A percentile compares a stretch with the other conserved stretches of the same genome.
phyloP scores from a whole-genome alignment of 2,113 vertebrate species.

The Strix aluco region DNA sequence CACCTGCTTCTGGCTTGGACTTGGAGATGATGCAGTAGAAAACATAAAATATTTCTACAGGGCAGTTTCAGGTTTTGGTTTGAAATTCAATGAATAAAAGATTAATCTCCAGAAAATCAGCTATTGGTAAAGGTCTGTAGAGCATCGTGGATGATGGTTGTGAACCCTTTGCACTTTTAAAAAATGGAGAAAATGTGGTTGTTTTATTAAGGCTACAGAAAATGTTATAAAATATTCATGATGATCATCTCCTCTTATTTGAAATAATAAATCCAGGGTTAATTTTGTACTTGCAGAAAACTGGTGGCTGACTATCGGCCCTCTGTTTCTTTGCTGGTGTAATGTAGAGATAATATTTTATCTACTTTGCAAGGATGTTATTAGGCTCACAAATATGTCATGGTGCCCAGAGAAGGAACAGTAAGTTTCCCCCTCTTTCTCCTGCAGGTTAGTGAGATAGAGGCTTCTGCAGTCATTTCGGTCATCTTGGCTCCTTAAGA shows the following conservation, averaged over 20 bases:
- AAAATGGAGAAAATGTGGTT: neutral
- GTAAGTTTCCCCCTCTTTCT: neutral
- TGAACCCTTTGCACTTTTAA: neutral
- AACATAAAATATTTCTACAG: neutral
- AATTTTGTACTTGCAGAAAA: constrained; percentile 48
- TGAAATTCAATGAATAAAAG: neutral
- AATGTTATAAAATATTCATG: constrained; percentile 75
- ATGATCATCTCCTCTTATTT: constrained; percentile 62
- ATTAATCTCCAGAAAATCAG: neutral
- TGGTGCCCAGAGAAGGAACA: constrained; percentile 33
- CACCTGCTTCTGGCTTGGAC: neutral
- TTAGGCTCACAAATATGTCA: constrained; percentile 63
- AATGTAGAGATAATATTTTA: constrained; percentile 61
- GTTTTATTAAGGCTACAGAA: constrained; percentile 19
- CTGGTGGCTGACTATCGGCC: constrained; percentile 23
- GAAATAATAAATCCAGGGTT: constrained; percentile 71
- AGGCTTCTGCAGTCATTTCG: neutral
- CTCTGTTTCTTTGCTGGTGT: constrained; percentile 14
- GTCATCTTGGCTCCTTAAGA: neutral
- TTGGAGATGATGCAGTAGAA: neutral
- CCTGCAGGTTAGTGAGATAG: constrained; percentile 7
- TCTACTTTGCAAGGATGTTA: constrained; percentile 55
- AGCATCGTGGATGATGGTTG: accelerated
- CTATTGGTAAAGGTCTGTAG: neutral
- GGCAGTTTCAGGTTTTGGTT: neutral